phyloP scores from a whole-genome alignment of 1,140 invertebrate genomes.

The Elymnias hypermnestra region DNA sequence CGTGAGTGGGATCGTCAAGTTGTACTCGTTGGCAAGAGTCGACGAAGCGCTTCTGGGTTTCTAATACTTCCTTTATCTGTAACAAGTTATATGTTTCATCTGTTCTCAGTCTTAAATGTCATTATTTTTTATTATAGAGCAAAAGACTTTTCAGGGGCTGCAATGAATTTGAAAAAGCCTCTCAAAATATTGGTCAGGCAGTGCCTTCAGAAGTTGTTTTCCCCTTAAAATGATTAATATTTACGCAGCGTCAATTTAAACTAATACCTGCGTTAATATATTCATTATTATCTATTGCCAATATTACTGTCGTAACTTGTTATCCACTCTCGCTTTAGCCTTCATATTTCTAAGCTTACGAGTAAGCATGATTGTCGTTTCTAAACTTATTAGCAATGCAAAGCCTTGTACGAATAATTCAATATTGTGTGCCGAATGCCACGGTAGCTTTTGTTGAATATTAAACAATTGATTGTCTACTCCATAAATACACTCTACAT shows the following conservation, averaged over 20 bases:
- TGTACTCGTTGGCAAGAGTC: slow-evolving; percentile 78
- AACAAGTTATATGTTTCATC: slow-evolving; percentile 11
- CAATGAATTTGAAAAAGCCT: too few relatives aligned
- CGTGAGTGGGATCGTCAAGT: slow-evolving; percentile 76
- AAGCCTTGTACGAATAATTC: slow-evolving; percentile 13
- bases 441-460: slow-evolving; percentile 12
- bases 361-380: slow-evolving; percentile 17
- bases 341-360: slow-evolving; percentile 17
- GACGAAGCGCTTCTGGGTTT: slow-evolving; percentile 77
- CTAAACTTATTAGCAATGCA: slow-evolving; percentile 20
- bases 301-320: slow-evolving; percentile 15
- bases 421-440: slow-evolving; percentile 15
- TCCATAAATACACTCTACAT: neutral
- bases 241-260: neutral
- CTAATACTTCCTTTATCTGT: slow-evolving; percentile 74
- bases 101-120: too few relatives aligned
- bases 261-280: slow-evolving; percentile 4
- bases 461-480: slow-evolving; percentile 5
- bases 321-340: slow-evolving; percentile 12
- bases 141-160: too few relatives aligned
- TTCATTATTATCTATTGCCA: slow-evolving; percentile 12
- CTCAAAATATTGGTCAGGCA: too few relatives aligned
- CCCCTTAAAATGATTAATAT: neutral
- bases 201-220: neutral
- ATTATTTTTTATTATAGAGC: too few relatives aligned